Evolutionary conservation across 2,113 vertebrate species (phyloP).

Genomic region (Rhabdornis inornatus): DNA sequence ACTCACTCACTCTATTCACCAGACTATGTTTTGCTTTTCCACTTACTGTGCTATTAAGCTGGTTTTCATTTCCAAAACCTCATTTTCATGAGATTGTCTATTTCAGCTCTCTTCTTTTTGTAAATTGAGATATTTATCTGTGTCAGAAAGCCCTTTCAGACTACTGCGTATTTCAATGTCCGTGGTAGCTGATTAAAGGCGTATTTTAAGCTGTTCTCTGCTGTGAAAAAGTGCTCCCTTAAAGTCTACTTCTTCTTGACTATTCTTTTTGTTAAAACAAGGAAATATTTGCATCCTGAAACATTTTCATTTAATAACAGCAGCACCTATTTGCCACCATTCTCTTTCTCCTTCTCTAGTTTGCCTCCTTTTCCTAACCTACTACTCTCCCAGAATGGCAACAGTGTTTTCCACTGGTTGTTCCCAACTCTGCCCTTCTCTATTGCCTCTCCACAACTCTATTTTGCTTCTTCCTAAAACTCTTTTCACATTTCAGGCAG

Average conservation of each 20-base stretch:
- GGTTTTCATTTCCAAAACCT: neutral
- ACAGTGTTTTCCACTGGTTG: neutral
- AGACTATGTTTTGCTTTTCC: neutral
- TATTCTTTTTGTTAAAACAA: neutral
- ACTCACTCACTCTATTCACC: neutral
- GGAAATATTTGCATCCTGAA: neutral
- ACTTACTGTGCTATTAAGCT: neutral
- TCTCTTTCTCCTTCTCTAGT: neutral
- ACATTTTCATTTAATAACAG: neutral
- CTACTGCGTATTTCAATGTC: neutral
- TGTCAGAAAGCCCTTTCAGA: neutral
- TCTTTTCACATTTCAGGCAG: neutral
- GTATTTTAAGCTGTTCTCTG: neutral
- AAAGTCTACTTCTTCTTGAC: neutral
- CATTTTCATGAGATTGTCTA: neutral
- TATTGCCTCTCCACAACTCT: neutral
- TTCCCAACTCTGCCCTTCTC: neutral
- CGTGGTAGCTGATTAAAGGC: neutral
- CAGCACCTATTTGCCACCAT: fast-evolving
- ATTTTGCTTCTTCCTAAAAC: neutral
- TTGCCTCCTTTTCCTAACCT: neutral
- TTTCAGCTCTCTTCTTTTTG: neutral
- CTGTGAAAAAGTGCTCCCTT: neutral
- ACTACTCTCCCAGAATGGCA: neutral
- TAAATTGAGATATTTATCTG: neutral